Percentiles rank a stretch among this genome's conserved stretches.
Evolutionary conservation across 2,888 invertebrate genomes (phyloP).

Genomic region (Boloria euphrosyne): DNA sequence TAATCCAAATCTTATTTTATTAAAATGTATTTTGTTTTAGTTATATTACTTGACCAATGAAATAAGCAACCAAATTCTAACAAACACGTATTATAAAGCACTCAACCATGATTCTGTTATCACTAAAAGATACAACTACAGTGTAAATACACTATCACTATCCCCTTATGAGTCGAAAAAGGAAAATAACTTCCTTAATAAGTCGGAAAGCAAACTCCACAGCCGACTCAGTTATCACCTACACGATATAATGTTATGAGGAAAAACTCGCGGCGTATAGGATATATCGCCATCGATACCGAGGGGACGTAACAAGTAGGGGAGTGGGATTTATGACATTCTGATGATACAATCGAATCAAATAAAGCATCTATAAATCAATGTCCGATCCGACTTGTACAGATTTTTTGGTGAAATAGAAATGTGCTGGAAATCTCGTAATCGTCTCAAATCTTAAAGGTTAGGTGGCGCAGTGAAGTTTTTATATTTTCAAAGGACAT

Average conservation of each 20-base stretch:
- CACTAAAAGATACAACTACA: constrained; percentile 11
- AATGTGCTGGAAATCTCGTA: neutral
- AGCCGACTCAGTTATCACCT: constrained; percentile 71
- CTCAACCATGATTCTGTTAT: neutral
- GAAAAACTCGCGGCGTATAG: constrained; percentile 61
- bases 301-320: constrained; percentile 47
- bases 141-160: constrained; percentile 7
- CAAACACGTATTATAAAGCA: neutral
- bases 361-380: constrained; percentile 79
- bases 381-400: constrained; percentile 64
- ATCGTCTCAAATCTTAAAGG: too few relatives aligned
- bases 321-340: constrained; percentile 75
- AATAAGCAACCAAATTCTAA: too few relatives aligned
- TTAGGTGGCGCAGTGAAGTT: too few relatives aligned
- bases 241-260: constrained; percentile 68
- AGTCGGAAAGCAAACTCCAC: constrained; percentile 49
- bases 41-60: too few relatives aligned
- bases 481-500: too few relatives aligned
- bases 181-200: constrained; percentile 35
- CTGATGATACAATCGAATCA: constrained; percentile 82
- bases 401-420: constrained; percentile 25
- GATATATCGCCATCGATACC: constrained; percentile 56
- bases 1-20: too few relatives aligned
- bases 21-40: too few relatives aligned
- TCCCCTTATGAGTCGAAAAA: constrained; percentile 13